Base-by-base conservation (phyloP, 2,888 invertebrate genomes). In the Pollenia amentaria region DNA sequence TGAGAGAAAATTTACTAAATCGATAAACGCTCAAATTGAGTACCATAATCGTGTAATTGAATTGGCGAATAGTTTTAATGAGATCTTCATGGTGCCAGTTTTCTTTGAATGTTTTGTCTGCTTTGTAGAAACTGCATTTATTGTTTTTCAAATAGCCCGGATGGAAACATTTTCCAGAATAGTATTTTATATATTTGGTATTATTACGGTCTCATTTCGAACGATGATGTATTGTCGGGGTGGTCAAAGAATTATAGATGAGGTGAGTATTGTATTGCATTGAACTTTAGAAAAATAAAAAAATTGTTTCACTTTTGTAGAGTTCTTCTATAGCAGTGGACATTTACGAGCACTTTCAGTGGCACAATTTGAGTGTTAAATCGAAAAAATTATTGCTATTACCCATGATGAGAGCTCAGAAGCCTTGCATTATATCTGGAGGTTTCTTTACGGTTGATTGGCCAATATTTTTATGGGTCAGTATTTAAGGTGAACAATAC, bases 141-240 rank as follows among this genome's bases (percentile, higher is more conserved):
- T 89, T 6, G 65, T 87, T 18, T 87, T 85, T 83, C 87, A 82
- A 62, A 55, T 88, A 55, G 62, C 82, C 1, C 72, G 81, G 10
- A 73, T 80, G 11, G 72, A 76, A 44, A 72, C 82, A 12, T 2
- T 64, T n/a, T 70, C 70, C 3, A 65, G 65, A 57, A 48, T 84
- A 11, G 14, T 76, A 42, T 87, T 86, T 77, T 46, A 82, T 48
- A 48, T 77, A 0, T 51, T 77, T 0, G 88, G 87, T 46, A 18
- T 87, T 42, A n/a, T 67, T 1, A 51, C 88, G 3, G 87, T 82
- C 9, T 81, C 85, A 1, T 14, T 84, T 42, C 89, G 88, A 42
- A 29, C 88, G 65, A 77, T 89, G 73, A 73, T 89, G 18, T 89
- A 89, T 29, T 88, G 88, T 57, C 75, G 76, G 40, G 87, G 88